Evolutionary conservation across 2,888 invertebrate species (phyloP), one percentile per base, ranked within the genome.

Genomic region (Coenonympha arcania): DNA sequence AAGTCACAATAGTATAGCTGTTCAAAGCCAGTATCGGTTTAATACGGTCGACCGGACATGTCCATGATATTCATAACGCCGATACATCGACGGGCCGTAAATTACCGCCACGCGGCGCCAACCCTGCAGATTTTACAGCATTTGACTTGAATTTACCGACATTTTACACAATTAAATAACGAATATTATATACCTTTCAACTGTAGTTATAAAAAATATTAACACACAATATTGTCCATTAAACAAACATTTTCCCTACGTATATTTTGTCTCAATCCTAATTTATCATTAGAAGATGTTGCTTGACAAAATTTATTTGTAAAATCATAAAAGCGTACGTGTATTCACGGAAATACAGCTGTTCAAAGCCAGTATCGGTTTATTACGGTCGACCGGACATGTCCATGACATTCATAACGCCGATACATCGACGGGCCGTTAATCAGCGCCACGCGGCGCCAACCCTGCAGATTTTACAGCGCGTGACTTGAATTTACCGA

Each of bases 401-500:
- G 41, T 30, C 30, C 19, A 19, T 18, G 19, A 30, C 19, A 30
- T 41, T 30, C 30, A 41, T 41, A 41, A 41, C n/a, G 39, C 16
- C 30, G 11, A 30, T 41, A n/a, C n/a, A 41, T 30, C 30, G 41
- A 19, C 4, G 19, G 19, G 16, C 19, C 41, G 41, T 41, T 30
- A 41, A 41, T 41, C 30, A 41, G 19, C 4, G 2, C 3, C 41
- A 41, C 30, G 11, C 28, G 41, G 41, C 11, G 28, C 30, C 4
- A 9, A 4, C 28, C 28, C 9, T 26, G 28, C 9, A n/a, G 30
- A 41, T 30, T 41, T 41, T 41, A 41, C 11, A 41, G 28, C 30
- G 6, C 41, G 41, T 41, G 41, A 41, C 30, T 30, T 11, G 41
- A 41, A 30, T 41, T 39, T 5, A 28, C 18, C 41, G 28, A n/a